phyloP scores from a whole-genome alignment of 2,797 vertebrate genomes.

The Enteromius unitaeniatus region DNA sequence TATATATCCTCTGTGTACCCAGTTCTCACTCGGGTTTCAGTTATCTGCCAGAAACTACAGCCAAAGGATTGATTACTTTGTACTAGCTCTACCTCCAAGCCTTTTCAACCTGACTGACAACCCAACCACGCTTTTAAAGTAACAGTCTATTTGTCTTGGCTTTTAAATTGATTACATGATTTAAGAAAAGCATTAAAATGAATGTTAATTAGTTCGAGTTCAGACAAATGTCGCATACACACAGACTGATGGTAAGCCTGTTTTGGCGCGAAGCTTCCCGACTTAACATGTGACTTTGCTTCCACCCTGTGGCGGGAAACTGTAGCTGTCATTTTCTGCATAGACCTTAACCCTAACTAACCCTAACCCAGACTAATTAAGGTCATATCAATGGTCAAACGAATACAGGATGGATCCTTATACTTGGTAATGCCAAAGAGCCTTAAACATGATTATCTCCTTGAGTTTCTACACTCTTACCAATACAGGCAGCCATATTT shows the following conservation, averaged over 20 bases:
- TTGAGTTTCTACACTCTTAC: background rate
- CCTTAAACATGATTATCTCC: background rate
- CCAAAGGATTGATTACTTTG: slow-evolving; percentile 29
- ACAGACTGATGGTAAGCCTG: slow-evolving; percentile 47
- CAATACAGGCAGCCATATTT: background rate
- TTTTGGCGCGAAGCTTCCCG: slow-evolving; percentile 22
- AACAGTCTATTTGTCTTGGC: slow-evolving; percentile 34
- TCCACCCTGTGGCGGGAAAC: slow-evolving; percentile 72
- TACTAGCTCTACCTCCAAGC: slow-evolving; percentile 23
- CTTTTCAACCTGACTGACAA: slow-evolving; percentile 43
- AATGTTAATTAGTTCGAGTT: slow-evolving; percentile 48
- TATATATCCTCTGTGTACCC: slow-evolving; percentile 44
- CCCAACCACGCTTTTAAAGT: background rate
- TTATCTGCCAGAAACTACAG: slow-evolving; percentile 49
- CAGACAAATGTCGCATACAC: slow-evolving; percentile 38
- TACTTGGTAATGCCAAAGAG: background rate
- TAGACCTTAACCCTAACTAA: background rate
- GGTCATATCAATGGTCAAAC: background rate
- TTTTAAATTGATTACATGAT: slow-evolving; percentile 30
- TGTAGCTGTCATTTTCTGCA: background rate
- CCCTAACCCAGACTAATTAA: background rate
- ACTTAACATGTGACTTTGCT: slow-evolving; percentile 46
- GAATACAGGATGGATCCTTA: background rate
- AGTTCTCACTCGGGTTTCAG: slow-evolving; percentile 40
- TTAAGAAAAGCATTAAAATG: slow-evolving; percentile 35